Evolutionary conservation across 2,113 vertebrate species (phyloP).

Genomic region (Otis tarda): DNA sequence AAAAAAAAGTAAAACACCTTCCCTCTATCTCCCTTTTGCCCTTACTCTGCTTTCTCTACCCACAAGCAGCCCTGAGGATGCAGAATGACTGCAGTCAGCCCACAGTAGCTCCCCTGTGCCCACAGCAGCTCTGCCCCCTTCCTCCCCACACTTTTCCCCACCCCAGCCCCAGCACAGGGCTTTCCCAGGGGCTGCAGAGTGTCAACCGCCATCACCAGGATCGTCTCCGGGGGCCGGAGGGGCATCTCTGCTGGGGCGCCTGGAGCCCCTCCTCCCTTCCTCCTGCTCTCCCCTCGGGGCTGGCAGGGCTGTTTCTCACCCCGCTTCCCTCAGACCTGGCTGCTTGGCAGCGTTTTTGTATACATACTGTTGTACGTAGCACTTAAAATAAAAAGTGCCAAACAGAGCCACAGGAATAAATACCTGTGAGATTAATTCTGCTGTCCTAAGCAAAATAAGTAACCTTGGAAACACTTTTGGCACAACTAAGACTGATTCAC

Average conservation of each 20-base stretch:
- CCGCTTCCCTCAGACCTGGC: neutral
- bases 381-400: neutral
- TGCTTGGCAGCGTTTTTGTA: neutral
- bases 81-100: fast-evolving
- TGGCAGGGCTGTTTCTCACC: neutral
- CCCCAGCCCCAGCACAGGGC: fast-evolving
- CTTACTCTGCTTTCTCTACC: no score
- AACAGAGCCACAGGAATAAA: neutral
- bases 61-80: no score
- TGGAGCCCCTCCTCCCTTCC: neutral
- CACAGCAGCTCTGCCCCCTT: fast-evolving
- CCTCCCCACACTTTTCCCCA: fast-evolving
- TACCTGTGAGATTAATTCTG: neutral
- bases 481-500: neutral
- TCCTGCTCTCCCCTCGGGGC: neutral
- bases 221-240: neutral
- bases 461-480: neutral
- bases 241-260: no score
- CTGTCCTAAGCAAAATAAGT: neutral
- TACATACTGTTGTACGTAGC: neutral
- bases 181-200: fast-evolving
- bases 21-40: no score
- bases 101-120: neutral
- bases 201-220: no score
- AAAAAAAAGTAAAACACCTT: neutral